Evolutionary conservation across 1,140 invertebrate species (phyloP), one percentile per base, ranked within the genome.

Genomic region (Yoshiicerus persimilis): DNA sequence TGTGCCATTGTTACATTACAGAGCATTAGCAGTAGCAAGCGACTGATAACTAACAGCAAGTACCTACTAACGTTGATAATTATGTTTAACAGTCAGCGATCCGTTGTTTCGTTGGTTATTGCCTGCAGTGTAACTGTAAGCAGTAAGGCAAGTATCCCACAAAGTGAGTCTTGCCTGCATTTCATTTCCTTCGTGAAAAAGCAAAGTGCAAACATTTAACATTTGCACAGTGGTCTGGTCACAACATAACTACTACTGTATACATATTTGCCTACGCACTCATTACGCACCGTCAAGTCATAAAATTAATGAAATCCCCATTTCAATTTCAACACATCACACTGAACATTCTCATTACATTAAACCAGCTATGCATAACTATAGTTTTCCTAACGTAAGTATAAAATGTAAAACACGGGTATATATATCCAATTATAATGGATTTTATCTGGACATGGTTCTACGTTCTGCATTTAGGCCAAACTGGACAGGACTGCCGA

Each of bases 251-350:
- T n/a, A 80, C 75, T 80, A 36, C 64, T 36, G 75, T 80, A 80
- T 36, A 80, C 32, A 80, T 80, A 36, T 80, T 36, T 34, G 32
- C 75, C 75, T 36, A 80, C 75, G 20, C 32, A 36, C 20, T 36
- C 75, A 80, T 80, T 80, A 36, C 75, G 32, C 32, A 80, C 34
- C 1, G 20, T 38, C 75, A 38, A n/a, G 20, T 38, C 75, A 38
- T 80, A 80, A 80, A 80, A 80, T 16, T 80, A 80, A 80, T 80
- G 75, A 80, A 80, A 16, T 36, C 75, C 75, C 30, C 75, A 80
- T 80, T 36, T 80, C 32, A 80, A 80, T 36, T 80, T 80, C 34
- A 30, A 80, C 75, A 80, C 13, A 30, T n/a, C 32, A 66, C 25
- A 30, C 27, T 11, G 25, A 9, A 70, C 30, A 70, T 30, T 70